A percentile compares a stretch with the other conserved stretches of the same genome.
phyloP scores from a whole-genome alignment of 2,113 vertebrate species.

The Camelus bactrianus region DNA sequence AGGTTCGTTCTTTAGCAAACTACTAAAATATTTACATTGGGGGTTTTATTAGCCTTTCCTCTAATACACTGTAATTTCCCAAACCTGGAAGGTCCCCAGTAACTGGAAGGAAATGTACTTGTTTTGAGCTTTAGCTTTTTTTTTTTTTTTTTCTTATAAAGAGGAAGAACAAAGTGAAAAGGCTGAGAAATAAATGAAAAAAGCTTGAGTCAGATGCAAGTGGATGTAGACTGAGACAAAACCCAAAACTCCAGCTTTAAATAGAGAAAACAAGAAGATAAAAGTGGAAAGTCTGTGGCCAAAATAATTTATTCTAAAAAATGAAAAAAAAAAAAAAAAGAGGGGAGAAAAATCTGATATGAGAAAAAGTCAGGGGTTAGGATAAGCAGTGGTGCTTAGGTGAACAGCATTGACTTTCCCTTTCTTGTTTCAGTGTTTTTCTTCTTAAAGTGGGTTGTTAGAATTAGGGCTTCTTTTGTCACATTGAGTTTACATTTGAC shows the following conservation, averaged over 20 bases:
- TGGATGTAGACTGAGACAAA: not conserved
- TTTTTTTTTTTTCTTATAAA: conserved; percentile 26
- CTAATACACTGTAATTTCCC: conserved; percentile 66
- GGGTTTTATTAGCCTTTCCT: conserved; percentile 75
- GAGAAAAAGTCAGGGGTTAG: not conserved
- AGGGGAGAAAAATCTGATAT: not conserved
- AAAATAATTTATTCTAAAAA: not conserved
- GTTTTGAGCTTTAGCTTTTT: conserved; percentile 21
- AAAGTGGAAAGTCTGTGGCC: not conserved
- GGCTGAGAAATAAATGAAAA: conserved; percentile 15
- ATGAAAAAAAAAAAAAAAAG: not conserved
- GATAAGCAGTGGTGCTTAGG: not conserved
- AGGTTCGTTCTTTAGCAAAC: conserved; percentile 70
- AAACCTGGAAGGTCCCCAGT: conserved; percentile 64
- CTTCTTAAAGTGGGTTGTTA: not conserved
- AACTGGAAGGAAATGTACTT: conserved; percentile 66
- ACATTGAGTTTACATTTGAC: not conserved
- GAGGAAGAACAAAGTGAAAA: conserved; percentile 49
- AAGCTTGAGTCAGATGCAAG: not conserved
- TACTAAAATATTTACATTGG: conserved; percentile 80
- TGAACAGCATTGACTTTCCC: not conserved
- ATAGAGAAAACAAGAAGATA: not conserved
- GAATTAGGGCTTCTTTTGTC: not conserved
- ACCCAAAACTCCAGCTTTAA: not conserved
- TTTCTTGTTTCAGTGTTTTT: not conserved